Base-by-base conservation (phyloP, 2,797 vertebrate genomes). In the Cheirogaleus major region DNA sequence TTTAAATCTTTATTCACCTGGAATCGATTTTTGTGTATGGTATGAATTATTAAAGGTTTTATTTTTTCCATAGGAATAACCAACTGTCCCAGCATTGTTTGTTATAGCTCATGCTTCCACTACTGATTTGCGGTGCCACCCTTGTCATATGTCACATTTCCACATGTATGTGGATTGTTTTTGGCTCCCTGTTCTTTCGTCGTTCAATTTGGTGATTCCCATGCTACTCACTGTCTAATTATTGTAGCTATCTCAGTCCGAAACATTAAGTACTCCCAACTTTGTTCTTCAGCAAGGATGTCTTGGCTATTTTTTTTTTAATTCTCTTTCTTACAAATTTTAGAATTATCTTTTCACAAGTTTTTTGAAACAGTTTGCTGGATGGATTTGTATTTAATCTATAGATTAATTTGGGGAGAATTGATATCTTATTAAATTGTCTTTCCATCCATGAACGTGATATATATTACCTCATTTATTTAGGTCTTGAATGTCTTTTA, bases 1-100 rank as follows among this genome's bases (percentile, higher is more conserved):
- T 91, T 89, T 78, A 43, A 83, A 70, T 90, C 43, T 96, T 75
- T 65, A 55, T 57, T 50, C 70, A 48, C 76, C 84, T 93, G 80
- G 87, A 72, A 69, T 70, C 67, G 70, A 79, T 73, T 95, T 96
- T 79, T 61, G 18, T 93, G 61, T 59, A 50, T 79, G 87, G 70
- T 57, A 30, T 69, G 43, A 89, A 55, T 55, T 65, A 67, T 55
- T 59, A 61, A 91, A 38, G 73, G 45, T 72, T 96, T 93, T 78
- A 55, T 67, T 75, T 76, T 91, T 67, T 30, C 25, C 61, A 2
- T 27, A 5, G 55, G 61, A n/a, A 52, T 81, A 82, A 45, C 14
- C 67, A 67, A 23, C 23, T 27, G 10, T 82, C 22, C 35, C 20
- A 8, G 59, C 11, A 38, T 91, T 20, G 3, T 76, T 93, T 88